phyloP scores from a whole-genome alignment of 2,888 invertebrate genomes.

The Zygaena filipendulae region DNA sequence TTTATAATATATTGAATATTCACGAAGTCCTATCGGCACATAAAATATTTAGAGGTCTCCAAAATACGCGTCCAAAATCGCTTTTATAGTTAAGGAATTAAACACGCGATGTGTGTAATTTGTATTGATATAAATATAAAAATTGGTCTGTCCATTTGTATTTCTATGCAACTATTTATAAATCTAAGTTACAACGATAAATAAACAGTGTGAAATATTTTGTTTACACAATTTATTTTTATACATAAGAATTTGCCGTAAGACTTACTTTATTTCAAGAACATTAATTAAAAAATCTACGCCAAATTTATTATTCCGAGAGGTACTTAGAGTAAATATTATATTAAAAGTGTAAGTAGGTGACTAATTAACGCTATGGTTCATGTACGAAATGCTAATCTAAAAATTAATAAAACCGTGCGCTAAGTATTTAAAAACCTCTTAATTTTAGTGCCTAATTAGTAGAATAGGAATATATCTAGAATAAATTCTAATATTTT shows the following conservation, averaged over 20 bases:
- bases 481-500: slow-evolving; percentile 27
- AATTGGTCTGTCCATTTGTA: not conserved
- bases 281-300: slow-evolving; percentile 32
- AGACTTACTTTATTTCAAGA: slow-evolving; percentile 28
- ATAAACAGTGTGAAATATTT: not conserved
- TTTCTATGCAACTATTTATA: not conserved
- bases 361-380: slow-evolving; percentile 33
- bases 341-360: slow-evolving; percentile 24
- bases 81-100: too few species aligned
- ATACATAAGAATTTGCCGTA: slow-evolving; percentile 49
- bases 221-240: slow-evolving; percentile 55
- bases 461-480: slow-evolving; percentile 25
- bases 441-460: slow-evolving; percentile 50
- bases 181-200: too few species aligned
- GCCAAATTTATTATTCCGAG: slow-evolving; percentile 20
- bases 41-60: too few species aligned
- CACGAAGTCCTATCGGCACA: too few species aligned
- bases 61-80: too few species aligned
- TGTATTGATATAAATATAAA: not conserved
- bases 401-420: slow-evolving; percentile 28
- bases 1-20: too few species aligned
- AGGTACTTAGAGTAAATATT: not conserved
- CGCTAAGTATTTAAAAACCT: slow-evolving; percentile 31
- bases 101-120: too few species aligned
- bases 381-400: slow-evolving; percentile 29